Percentiles rank a stretch among this genome's conserved stretches.
These are phyloP conservation scores for Polypedilum pembai DNA, from an alignment of 1,140 invertebrate genomes.

Conservation along the genomic window DNA sequence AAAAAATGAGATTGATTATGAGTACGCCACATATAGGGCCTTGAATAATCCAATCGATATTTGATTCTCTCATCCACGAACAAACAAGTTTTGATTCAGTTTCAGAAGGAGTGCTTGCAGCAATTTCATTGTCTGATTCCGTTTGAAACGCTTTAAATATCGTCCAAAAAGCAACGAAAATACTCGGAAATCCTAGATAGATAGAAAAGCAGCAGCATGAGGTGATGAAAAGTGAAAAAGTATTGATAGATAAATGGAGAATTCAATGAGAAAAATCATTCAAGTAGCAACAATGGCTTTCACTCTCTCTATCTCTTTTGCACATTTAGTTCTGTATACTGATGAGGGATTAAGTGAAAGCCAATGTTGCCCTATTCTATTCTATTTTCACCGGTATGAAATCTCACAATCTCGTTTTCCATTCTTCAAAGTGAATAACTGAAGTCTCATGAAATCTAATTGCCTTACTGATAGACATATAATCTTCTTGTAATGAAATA, in stretches of 20 bases:
- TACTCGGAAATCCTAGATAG: not conserved
- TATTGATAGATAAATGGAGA: not conserved
- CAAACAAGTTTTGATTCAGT: constrained; percentile 43
- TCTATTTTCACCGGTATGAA: no score
- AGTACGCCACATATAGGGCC: constrained; percentile 63
- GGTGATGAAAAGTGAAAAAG: not conserved
- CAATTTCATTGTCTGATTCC: not conserved
- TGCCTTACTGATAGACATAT: no score
- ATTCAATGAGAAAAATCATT: no score
- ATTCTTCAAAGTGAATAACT: no score
- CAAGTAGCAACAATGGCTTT: no score
- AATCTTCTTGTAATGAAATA: no score
- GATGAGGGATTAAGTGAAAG: no score
- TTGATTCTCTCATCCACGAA: constrained; percentile 62
- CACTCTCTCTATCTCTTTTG: no score
- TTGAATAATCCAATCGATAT: constrained; percentile 74
- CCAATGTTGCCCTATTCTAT: no score
- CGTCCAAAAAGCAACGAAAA: constrained; percentile 1
- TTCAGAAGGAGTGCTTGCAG: not conserved
- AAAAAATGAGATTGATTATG: constrained; percentile 75
- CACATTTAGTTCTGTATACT: no score
- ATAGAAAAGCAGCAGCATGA: not conserved
- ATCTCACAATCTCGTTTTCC: no score
- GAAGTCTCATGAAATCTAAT: no score
- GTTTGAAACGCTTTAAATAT: constrained; percentile 20